Evolutionary conservation across 2,797 vertebrate species (phyloP).

Genomic region (Glossophaga mutica): DNA sequence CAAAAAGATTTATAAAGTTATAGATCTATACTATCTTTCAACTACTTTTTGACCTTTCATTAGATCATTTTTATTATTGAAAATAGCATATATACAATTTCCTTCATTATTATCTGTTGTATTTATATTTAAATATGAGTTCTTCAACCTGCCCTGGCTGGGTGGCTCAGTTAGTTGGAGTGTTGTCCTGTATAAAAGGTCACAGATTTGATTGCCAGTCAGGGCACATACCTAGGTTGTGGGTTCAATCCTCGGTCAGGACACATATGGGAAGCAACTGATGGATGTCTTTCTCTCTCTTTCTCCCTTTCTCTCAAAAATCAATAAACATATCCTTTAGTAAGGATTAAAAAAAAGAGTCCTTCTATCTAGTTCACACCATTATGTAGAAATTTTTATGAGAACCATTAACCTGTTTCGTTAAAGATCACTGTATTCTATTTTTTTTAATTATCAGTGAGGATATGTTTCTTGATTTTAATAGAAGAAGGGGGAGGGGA

Average conservation of each 20-base stretch:
- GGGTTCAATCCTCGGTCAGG: too few relatives aligned
- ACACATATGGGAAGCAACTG: background rate
- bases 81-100: background rate
- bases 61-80: background rate
- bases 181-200: background rate
- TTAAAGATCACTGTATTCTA: background rate
- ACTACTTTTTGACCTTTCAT: slow-evolving; percentile 2
- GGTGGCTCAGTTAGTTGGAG: background rate
- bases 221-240: background rate
- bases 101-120: background rate
- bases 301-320: background rate
- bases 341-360: background rate
- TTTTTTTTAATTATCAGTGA: background rate
- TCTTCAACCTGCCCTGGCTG: background rate
- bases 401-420: background rate
- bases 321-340: background rate
- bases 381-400: background rate
- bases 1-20: background rate
- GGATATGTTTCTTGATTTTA: background rate
- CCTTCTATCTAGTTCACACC: background rate
- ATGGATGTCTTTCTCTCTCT: background rate
- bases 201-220: background rate
- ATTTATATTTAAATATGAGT: slow-evolving; percentile 16
- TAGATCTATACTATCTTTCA: background rate
- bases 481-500: too few relatives aligned